Evolutionary conservation across 2,888 invertebrate genomes (phyloP), one percentile per base, ranked within the genome.

Genomic region (Dolichopus griseipennis): DNA sequence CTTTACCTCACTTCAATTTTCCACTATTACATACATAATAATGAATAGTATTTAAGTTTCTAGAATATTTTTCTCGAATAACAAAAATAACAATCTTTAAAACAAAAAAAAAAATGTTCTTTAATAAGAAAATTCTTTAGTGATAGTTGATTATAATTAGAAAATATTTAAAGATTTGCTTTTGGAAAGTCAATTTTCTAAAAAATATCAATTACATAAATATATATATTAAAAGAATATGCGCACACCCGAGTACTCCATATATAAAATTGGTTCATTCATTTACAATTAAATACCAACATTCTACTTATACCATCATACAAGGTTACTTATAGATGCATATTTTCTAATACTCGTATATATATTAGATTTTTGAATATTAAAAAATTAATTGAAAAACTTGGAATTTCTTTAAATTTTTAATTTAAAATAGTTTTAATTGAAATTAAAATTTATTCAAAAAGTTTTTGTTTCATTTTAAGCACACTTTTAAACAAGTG

Each of bases 141-240:
- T 52, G 52, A 52, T 52, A 52, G 52, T 52, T 52, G 52, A 52
- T 52, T 52, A 52, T 52, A 52, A 52, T 52, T 52, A 52, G 52
- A 52, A 52, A 52, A 52, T 52, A 52, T 52, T 52, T 52, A 52
- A 37, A 52, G 52, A 52, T 52, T 52, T 52, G 18, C 18, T 52
- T 6, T 52, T 15, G 52, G 15, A n/a, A 52, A 52, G 52, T 52
- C 18, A 52, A 52, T 52, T 52, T 52, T 52, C 27, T 5, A 27
- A 52, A 52, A 52, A 52, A 52, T 52, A 18, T 18, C 15, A 52
- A 18, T 27, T 27, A 27, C 27, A 27, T 27, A 27, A 4, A 27
- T 27, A 27, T 4, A 27, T 2, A 52, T 52, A 52, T n/a, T 15
- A 52, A 52, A 18, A 15, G n/a, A 3, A 52, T 12, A 27, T 27